phyloP scores from a whole-genome alignment of 2,113 vertebrate genomes.

The Oncorhynchus clarkii region DNA sequence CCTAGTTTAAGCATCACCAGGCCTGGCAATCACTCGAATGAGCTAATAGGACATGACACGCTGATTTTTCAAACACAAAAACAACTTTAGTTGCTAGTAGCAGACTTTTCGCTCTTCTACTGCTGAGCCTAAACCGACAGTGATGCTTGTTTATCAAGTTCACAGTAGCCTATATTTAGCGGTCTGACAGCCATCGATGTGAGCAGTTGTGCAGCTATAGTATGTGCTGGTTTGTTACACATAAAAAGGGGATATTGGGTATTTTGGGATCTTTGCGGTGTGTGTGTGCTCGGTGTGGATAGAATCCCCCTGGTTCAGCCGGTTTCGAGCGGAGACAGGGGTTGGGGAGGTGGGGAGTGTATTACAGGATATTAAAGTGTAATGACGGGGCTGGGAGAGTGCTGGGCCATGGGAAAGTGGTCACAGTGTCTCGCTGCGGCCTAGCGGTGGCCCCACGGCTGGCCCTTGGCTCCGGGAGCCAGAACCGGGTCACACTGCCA shows the following conservation, averaged over 20 bases:
- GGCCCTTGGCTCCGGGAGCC: constrained; percentile 55
- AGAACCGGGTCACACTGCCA: constrained; percentile 70
- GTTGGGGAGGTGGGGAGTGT: constrained; percentile 45
- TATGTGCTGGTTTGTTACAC: constrained; percentile 61
- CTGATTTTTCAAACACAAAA: constrained; percentile 42
- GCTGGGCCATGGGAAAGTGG: constrained; percentile 73
- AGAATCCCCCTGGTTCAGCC: constrained; percentile 55
- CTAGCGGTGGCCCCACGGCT: constrained; percentile 33
- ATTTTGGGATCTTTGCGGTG: constrained; percentile 72
- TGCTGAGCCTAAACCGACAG: constrained; percentile 11
- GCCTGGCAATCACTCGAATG: constrained; percentile 5
- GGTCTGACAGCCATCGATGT: constrained; percentile 65
- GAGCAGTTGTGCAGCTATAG: constrained; percentile 57
- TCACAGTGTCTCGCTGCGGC: constrained; percentile 60
- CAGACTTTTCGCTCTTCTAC: constrained; percentile 49
- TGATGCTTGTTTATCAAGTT: constrained; percentile 64
- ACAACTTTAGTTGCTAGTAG: constrained; percentile 43
- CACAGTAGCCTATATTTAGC: constrained; percentile 67
- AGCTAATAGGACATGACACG: constrained; percentile 44
- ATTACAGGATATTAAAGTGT: constrained; percentile 80
- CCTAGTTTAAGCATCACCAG: background rate
- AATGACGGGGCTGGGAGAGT: constrained; percentile 72
- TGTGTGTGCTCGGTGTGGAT: constrained; percentile 26
- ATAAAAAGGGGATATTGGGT: constrained; percentile 69
- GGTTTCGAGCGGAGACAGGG: constrained; percentile 58